A percentile compares a stretch with the other conserved stretches of the same genome.
phyloP scores from a whole-genome alignment of 2,888 invertebrate genomes.

The Vesta saturnalis region DNA sequence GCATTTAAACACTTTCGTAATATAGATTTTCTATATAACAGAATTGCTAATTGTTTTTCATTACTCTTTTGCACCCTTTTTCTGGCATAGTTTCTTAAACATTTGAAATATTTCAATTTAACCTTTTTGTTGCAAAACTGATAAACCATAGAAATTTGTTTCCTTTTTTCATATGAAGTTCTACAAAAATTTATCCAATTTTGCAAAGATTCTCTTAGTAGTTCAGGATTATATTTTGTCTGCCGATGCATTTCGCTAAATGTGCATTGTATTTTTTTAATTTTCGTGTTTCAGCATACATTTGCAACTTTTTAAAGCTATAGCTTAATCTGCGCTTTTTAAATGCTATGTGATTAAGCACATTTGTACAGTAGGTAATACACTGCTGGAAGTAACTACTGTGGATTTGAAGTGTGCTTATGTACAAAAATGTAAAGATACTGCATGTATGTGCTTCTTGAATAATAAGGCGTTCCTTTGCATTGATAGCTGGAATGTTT shows the following conservation, averaged over 20 bases:
- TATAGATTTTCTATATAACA: conserved; percentile 32
- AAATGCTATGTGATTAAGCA: not conserved
- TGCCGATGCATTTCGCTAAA: conserved; percentile 46
- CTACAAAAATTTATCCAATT: conserved; percentile 45
- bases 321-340: conserved; percentile 17
- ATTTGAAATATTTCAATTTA: not conserved
- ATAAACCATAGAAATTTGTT: conserved; percentile 33
- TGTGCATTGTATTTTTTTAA: conserved; percentile 38
- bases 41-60: conserved; percentile 35
- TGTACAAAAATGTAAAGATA: conserved; percentile 14
- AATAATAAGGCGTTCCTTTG: not conserved
- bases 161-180: conserved; percentile 24
- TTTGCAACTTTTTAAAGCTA: conserved; percentile 45
- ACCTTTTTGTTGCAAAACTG: conserved; percentile 23
- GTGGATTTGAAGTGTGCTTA: not conserved
- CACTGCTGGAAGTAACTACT: not conserved
- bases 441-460: not conserved
- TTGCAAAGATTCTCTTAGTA: conserved; percentile 37
- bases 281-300: conserved; percentile 37
- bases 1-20: not conserved
- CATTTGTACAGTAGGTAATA: not conserved
- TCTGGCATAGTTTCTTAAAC: not conserved
- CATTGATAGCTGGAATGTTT: conserved; percentile 2
- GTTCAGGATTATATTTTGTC: conserved; percentile 43
- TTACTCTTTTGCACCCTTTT: conserved; percentile 3